Base-by-base conservation (phyloP, 2,113 vertebrate species). In the Rhabdornis inornatus region DNA sequence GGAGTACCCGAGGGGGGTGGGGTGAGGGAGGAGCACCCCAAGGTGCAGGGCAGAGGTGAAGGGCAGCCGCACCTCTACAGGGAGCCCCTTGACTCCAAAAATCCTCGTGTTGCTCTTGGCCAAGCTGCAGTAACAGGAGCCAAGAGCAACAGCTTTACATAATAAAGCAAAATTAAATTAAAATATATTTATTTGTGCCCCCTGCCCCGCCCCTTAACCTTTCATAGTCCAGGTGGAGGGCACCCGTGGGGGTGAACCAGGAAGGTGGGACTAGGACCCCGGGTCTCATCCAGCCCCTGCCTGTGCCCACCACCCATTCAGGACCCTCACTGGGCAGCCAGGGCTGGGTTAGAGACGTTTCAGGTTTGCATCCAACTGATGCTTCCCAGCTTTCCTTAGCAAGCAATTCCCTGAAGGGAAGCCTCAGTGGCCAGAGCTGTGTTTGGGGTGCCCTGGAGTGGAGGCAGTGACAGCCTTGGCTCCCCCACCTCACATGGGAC, bases 131-230 rank as follows among this genome's bases (percentile, higher is more conserved):
- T 3, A 8, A 52, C 45, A 76, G 39, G 42, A 91, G 90, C 97
- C 97, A 97, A 97, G 71, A 96, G 71, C 90, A 97, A 96, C 90
- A 95, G 81, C 88, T 97, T 95, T 96, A 86, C 64, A 86, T 83
- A 96, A 94, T 95, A 96, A 95, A 96, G 68, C 53, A 88, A 95
- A 97, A 97, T 95, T 93, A 92, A 96, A 96, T 96, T 95, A 95
- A 91, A 96, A 94, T 50, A 24, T 57, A 78, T 94, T 92, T 93
- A 81, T 94, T 95, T 92, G 75, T 79, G 30, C 6, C 2, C 25
- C 25, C 5, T 16, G 13, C 8, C 15, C 7, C 27, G 33, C 31
- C 40, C 15, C 1, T 77, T 93, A 95, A 85, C 80, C 76, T 76
- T 83, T 95, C 19, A 28, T 76, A 79, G 69, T 49, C 56, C 72